These are phyloP conservation scores for Cataglyphis livida DNA, from an alignment of 2,888 invertebrate genomes.

Conservation along the genomic window DNA sequence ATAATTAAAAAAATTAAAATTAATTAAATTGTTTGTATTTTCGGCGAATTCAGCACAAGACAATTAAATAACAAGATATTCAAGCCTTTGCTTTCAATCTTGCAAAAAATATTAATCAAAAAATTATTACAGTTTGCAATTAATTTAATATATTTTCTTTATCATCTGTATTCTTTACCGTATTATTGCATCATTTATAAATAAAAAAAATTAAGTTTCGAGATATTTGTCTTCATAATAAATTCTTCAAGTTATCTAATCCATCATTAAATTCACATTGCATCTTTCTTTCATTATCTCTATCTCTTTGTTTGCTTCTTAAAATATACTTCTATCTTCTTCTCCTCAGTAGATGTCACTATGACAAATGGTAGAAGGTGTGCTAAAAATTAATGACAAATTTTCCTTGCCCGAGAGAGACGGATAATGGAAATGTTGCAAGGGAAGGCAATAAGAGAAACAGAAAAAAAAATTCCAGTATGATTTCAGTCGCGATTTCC, in stretches of 20 bases:
- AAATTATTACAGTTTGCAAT: background rate
- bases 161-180: background rate
- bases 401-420: constrained; percentile 57
- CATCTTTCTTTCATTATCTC: background rate
- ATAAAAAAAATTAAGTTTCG: background rate
- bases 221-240: background rate
- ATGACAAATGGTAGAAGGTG: constrained; percentile 67
- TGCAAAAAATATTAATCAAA: background rate
- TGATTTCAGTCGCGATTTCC: background rate
- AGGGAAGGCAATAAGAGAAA: background rate
- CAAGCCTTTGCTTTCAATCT: background rate
- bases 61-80: background rate
- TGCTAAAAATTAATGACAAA: constrained; percentile 70
- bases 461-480: constrained; percentile 19
- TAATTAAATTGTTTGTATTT: background rate
- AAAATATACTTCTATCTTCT: constrained; percentile 32
- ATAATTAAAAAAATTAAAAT: background rate
- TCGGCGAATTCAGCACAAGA: background rate
- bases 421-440: constrained; percentile 36
- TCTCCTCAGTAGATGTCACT: constrained; percentile 61
- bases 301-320: background rate
- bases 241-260: constrained; percentile 24
- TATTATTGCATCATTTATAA: background rate
- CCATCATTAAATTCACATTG: constrained; percentile 56
- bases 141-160: background rate